Percentiles rank a stretch among this genome's conserved stretches.
Conservation (phyloP, 2,888 invertebrate genomes). For the Pardosa pseudoannulata region DNA sequence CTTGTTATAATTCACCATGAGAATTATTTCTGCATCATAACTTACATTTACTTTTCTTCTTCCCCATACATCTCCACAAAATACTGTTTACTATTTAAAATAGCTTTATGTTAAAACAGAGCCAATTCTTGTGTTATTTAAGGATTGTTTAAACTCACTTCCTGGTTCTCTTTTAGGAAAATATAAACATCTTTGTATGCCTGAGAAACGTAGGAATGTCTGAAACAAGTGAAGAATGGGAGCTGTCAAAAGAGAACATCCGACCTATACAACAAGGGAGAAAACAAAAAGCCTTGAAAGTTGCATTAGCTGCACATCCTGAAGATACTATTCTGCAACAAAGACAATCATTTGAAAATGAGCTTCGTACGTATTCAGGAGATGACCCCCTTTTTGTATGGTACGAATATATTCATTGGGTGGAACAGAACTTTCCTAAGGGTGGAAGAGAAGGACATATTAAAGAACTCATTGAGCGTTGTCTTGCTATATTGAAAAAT, state of each 20-base stretch:
- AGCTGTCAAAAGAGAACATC: conserved; percentile 90
- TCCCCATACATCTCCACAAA: too few species aligned
- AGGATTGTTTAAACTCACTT: too few species aligned
- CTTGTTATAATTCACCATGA: too few species aligned
- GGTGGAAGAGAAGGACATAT: conserved; percentile 91
- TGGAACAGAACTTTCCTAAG: conserved; percentile 93
- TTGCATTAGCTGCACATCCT: conserved; percentile 81
- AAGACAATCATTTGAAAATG: conserved; percentile 83
- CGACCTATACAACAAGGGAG: conserved; percentile 93
- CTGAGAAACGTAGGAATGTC: too few species aligned
- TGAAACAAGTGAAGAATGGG: conserved; percentile 79
- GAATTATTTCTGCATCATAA: too few species aligned
- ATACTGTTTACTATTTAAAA: too few species aligned
- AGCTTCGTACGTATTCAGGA: conserved; percentile 87
- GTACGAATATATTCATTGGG: conserved; percentile 91
- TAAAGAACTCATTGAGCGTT: conserved; percentile 86
- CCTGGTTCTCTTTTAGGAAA: too few species aligned
- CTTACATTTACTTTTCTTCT: too few species aligned
- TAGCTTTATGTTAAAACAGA: too few species aligned
- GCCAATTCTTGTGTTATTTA: too few species aligned
- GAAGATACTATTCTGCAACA: conserved; percentile 69
- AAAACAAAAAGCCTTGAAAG: conserved; percentile 86
- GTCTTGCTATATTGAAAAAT: conserved; percentile 87
- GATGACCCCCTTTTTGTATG: conserved; percentile 92
- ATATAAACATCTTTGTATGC: too few species aligned